Evolutionary conservation across 2,113 vertebrate species (phyloP), one percentile per base, ranked within the genome.

Genomic region (Hemiscyllium ocellatum): DNA sequence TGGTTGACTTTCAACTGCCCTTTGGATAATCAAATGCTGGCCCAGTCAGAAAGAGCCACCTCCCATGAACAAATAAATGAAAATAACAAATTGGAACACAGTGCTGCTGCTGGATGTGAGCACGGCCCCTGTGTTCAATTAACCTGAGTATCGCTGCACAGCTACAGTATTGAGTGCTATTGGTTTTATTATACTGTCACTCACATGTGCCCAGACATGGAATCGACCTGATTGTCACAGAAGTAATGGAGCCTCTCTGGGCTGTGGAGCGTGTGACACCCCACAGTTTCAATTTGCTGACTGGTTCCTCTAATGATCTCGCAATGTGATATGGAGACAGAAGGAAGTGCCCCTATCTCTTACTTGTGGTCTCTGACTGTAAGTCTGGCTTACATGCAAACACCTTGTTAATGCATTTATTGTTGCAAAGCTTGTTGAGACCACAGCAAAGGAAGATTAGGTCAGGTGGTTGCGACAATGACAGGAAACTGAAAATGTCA

Each of bases 311-410:
- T 83, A 83, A 42, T 83, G 37, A 42, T 22, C 80, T 83, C 42
- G 37, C 37, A 83, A 42, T 8, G 47, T 87, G 85, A 87, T 52
- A 50, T 52, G 26, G 52, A 33, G 13, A 61, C 52, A 61, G 87
- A 61, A 90, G 87, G 87, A 90, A 90, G 52, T 90, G 50, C 87
- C 52, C 52, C 87, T 90, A 33, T 61, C 87, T 90, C 13, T 29
- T 4, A 33, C 29, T 61, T 61, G 87, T 61, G 52, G 52, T 29
- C 87, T 33, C 52, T 33, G 52, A 12, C 15, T 33, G 12, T 56
- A n/a, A 33, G 13, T 89, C 86, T 29, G 33, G 87, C 12, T 33
- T 29, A 56, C 26, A 12, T 13, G 13, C 52, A 29, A 29, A 90
- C 50, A 61, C 50, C 3, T 29, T 52, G 13, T 52, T 33, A 4